Base-by-base conservation (phyloP, 1,140 invertebrate species). In the Onthophagus taurus region DNA sequence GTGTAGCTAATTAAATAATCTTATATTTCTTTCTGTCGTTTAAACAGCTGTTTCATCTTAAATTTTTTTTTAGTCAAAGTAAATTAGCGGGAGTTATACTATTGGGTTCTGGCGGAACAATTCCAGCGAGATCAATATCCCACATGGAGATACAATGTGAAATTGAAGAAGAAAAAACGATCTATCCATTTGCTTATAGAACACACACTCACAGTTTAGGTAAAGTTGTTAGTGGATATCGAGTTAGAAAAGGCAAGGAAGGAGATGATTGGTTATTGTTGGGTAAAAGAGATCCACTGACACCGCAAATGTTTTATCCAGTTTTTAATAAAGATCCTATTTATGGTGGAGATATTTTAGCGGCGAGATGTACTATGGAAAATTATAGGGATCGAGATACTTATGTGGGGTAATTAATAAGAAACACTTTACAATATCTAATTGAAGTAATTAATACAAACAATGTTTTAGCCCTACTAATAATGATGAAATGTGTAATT, bases 401-500 rank as follows among this genome's bases (percentile, higher is more conserved):
- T 4, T 67, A 69, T 54, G 81, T 94, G 58, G 91, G 91, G 85
- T 89, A 72, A 72, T 75, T 70, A 20, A 31, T 29, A 38, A n/a
- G n/a, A n/a, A n/a, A n/a, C n/a, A n/a, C n/a, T n/a, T n/a, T n/a
- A n/a, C n/a, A n/a, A 38, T 12, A 23, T 38, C 6, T 8, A 12
- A 21, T 17, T 26, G 13, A 39, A 24, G 17, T 13, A 21, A 7
- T 24, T 36, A 8, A 4, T 24, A 19, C 19, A 41, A 44, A 12
- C 38, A 31, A 35, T 35, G 38, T 60, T 62, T 34, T 63, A 88
- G 89, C 1, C 65, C 80, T 5, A 96, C 93, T 11, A 89, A 89
- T 53, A 75, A 84, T 14, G 91, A 99, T 61, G 96, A 99, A 71
- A 99, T 99, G 96, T 99, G 96, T 71, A 99, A 99, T 68, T 97